A percentile compares a stretch with the other conserved stretches of the same genome.
phyloP scores from a whole-genome alignment of 2,888 invertebrate genomes.

The Byasa hedistus region DNA sequence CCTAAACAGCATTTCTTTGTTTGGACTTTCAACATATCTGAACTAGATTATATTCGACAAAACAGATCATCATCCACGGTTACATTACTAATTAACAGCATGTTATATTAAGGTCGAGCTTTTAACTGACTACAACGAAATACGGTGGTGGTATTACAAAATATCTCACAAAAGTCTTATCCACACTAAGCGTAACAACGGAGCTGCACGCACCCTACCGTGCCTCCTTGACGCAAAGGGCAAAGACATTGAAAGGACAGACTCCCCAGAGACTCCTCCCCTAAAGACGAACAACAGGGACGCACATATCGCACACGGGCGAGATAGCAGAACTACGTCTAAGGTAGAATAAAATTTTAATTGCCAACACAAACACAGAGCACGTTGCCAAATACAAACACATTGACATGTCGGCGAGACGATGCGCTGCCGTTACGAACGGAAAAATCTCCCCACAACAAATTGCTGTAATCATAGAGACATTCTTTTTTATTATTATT shows the following conservation, averaged over 20 bases:
- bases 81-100: no score
- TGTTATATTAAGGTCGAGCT: no score
- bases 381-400: slow-evolving; percentile 55
- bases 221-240: slow-evolving; percentile 77
- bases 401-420: slow-evolving; percentile 59
- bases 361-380: slow-evolving; percentile 70
- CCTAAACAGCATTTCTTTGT: no score
- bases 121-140: not conserved
- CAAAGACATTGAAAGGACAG: slow-evolving; percentile 83
- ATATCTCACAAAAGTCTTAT: slow-evolving; percentile 45
- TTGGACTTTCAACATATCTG: no score
- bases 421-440: slow-evolving; percentile 58
- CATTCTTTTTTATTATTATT: slow-evolving; percentile 41
- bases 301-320: slow-evolving; percentile 53
- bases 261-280: slow-evolving; percentile 82
- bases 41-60: no score
- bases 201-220: slow-evolving; percentile 69
- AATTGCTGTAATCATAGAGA: slow-evolving; percentile 73
- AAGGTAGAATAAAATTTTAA: slow-evolving; percentile 80
- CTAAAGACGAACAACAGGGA: slow-evolving; percentile 71
- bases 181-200: slow-evolving; percentile 53
- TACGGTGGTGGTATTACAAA: no score
- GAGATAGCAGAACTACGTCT: slow-evolving; percentile 63
- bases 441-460: slow-evolving; percentile 73
- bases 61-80: no score